Conservation (phyloP, 2,113 vertebrate species). For the Anguilla japonica region DNA sequence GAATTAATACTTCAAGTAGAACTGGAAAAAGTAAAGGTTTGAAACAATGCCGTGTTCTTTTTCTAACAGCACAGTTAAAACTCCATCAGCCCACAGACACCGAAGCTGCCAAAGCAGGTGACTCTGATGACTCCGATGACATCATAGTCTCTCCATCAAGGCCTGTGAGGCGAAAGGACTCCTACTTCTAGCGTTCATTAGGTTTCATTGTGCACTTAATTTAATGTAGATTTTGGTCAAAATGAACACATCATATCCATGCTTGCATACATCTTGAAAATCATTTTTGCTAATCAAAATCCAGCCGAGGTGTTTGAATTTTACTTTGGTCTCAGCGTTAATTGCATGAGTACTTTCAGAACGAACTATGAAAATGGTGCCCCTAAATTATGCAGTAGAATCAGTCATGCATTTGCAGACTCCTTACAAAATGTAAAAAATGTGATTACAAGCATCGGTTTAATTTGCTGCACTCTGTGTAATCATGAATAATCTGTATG, state of each 20-base stretch:
- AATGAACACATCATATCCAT: neutral
- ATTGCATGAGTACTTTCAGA: neutral
- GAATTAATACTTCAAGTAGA: neutral
- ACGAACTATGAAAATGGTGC: neutral
- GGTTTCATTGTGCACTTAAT: neutral
- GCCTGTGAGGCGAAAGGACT: conserved; percentile 64
- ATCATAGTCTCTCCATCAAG: conserved; percentile 68
- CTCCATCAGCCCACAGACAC: conserved; percentile 16
- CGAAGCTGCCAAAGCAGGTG: conserved; percentile 41
- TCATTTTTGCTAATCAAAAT: neutral
- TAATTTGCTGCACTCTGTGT: neutral
- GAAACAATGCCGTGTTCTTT: neutral
- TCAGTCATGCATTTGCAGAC: neutral
- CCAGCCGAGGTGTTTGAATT: neutral
- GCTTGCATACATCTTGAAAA: neutral
- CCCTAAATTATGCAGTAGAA: neutral
- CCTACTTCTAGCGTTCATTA: conserved; percentile 39
- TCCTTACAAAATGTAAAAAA: neutral
- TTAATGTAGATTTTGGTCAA: neutral
- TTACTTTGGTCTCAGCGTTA: neutral
- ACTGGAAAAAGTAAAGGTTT: neutral
- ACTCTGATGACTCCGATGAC: conserved; percentile 85
- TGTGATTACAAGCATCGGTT: neutral
- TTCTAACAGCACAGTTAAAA: conserved; percentile 51
- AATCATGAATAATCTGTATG: conserved; percentile 5